These are phyloP conservation scores for Mohoua ochrocephala DNA, from an alignment of 2,113 vertebrate species.

Conservation along the genomic window DNA sequence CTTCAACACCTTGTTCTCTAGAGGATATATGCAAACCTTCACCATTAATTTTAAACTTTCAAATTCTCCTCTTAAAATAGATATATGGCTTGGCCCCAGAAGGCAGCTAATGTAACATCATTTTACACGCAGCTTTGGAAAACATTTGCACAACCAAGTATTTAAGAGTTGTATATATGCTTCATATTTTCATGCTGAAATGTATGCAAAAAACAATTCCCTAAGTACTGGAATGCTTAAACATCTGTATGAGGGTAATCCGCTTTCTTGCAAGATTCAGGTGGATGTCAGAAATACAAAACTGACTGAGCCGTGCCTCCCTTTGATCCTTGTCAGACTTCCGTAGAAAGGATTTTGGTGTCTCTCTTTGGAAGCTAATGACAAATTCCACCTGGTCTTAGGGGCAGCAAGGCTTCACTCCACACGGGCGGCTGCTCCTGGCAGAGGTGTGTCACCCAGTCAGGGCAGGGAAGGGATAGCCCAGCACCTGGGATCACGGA, in stretches of 20 bases:
- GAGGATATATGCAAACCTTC: background rate
- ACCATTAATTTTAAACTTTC: background rate
- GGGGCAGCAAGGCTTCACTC: background rate
- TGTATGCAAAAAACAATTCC: background rate
- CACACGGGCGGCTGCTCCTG: fast-evolving
- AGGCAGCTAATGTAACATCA: background rate
- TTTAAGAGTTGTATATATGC: background rate
- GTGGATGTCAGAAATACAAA: background rate
- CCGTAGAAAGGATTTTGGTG: background rate
- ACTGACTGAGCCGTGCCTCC: background rate
- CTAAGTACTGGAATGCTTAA: background rate
- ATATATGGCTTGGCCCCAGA: background rate
- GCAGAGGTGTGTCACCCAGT: background rate
- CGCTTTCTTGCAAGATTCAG: background rate
- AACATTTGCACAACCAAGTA: background rate
- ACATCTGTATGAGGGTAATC: background rate
- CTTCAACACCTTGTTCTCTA: background rate
- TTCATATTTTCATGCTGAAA: background rate
- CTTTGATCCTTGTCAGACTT: background rate
- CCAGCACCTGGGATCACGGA: background rate
- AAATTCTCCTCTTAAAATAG: background rate
- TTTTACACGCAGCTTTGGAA: background rate
- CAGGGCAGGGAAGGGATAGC: background rate
- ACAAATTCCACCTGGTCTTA: background rate
- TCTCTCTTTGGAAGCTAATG: background rate